Conservation (phyloP, 2,888 invertebrate species). For the Ormyrus rosae region DNA sequence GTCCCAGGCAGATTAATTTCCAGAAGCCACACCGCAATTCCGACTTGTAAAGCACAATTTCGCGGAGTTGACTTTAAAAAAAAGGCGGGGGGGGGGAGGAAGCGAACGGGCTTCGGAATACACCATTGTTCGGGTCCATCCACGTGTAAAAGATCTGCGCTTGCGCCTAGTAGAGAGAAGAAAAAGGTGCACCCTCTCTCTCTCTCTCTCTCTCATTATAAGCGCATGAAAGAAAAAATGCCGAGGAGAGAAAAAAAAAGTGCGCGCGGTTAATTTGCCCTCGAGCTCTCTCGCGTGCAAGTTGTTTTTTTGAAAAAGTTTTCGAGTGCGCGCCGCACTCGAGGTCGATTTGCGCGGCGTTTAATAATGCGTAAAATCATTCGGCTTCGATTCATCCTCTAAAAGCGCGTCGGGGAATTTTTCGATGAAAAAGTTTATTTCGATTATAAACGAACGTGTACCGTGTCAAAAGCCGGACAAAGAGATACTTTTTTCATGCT, state of each 20-base stretch:
- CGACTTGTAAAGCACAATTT: not conserved
- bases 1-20: not conserved
- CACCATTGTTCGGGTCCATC: constrained; percentile 7
- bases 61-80: not conserved
- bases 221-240: not conserved
- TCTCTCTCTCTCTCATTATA: not conserved
- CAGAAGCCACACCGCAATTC: not conserved
- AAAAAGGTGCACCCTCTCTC: not conserved
- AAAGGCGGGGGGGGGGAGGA: not conserved
- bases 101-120: not conserved
- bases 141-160: constrained; percentile 12
- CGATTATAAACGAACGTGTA: too few relatives aligned
- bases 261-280: constrained; percentile 22
- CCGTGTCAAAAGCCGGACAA: too few relatives aligned
- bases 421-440: too few relatives aligned
- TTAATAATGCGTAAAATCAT: constrained; percentile 38
- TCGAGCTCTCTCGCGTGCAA: not conserved
- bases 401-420: too few relatives aligned
- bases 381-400: constrained; percentile 21
- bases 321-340: constrained; percentile 23
- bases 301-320: constrained; percentile 11
- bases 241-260: not conserved
- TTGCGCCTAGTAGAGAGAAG: not conserved
- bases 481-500: too few relatives aligned
- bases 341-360: not conserved